Conservation (phyloP, 2,888 invertebrate genomes). For the Drosophila macrothrix region DNA sequence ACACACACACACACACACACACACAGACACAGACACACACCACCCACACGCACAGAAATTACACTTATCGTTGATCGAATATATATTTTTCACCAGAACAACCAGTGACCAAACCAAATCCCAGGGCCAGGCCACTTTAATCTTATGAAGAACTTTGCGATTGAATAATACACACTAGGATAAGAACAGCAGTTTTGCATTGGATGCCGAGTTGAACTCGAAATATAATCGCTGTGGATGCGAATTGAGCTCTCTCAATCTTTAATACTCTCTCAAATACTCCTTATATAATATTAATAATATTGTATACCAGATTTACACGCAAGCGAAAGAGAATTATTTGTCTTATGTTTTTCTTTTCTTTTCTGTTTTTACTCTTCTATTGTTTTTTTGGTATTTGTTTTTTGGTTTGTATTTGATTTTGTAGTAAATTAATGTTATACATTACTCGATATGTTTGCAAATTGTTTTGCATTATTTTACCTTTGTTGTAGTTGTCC, state of each 20-base stretch:
- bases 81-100: conserved; percentile 16
- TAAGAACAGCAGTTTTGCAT: conserved; percentile 18
- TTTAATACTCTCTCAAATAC: conserved; percentile 6
- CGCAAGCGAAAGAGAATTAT: conserved; percentile 8
- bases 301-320: conserved; percentile 17
- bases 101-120: conserved; percentile 19
- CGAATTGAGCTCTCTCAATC: conserved; percentile 24
- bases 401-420: conserved; percentile 46
- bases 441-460: conserved; percentile 84
- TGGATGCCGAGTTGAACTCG: conserved; percentile 11
- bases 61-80: conserved; percentile 11
- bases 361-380: conserved; percentile 14
- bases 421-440: conserved; percentile 78
- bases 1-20: conserved; percentile 24
- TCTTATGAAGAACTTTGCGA: conserved; percentile 16
- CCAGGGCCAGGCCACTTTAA: conserved; percentile 10
- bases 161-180: conserved; percentile 15
- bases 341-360: conserved; percentile 1
- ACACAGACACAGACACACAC: conserved; percentile 29
- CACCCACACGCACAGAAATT: conserved; percentile 15
- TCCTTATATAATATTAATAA: conserved; percentile 13
- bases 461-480: conserved; percentile 85
- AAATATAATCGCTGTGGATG: conserved; percentile 22
- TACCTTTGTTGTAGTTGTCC: conserved; percentile 99
- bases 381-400: conserved; percentile 24